Evolutionary conservation across 1,140 invertebrate genomes (phyloP).

Genomic region (Oppia nitens): DNA sequence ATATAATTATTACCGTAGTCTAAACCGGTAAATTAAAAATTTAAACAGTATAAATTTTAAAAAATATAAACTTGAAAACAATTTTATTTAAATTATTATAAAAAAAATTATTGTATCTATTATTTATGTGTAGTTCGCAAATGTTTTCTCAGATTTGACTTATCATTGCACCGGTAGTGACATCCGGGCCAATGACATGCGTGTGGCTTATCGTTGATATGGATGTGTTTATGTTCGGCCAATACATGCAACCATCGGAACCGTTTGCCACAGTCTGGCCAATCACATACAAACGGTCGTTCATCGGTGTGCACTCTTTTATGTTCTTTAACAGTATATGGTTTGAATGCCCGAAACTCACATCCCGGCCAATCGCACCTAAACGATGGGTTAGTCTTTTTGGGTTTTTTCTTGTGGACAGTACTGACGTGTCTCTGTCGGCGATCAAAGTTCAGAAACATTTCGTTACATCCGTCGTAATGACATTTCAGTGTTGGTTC

Average conservation of each 20-base stretch:
- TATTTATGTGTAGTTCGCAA: too few relatives aligned
- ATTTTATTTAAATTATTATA: too few relatives aligned
- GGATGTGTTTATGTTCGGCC: neutral
- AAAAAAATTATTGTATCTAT: too few relatives aligned
- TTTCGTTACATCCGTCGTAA: neutral
- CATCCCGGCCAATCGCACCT: slow-evolving; percentile 11
- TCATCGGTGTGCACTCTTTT: neutral
- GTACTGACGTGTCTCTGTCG: neutral
- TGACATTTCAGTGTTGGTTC: slow-evolving; percentile 1
- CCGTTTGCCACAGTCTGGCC: slow-evolving; percentile 9
- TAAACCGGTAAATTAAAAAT: too few relatives aligned
- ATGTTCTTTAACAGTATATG: slow-evolving; percentile 3
- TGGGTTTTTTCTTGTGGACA: slow-evolving; percentile 4
- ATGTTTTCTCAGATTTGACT: slow-evolving; percentile 8
- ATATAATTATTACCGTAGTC: too few relatives aligned
- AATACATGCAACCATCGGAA: neutral
- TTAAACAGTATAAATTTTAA: too few relatives aligned
- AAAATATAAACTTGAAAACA: too few relatives aligned
- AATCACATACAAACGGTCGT: neutral
- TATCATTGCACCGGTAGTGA: slow-evolving; percentile 8
- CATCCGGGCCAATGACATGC: slow-evolving; percentile 7
- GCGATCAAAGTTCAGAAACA: too few relatives aligned
- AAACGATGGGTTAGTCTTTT: neutral
- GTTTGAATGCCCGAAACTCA: neutral
- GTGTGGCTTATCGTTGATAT: slow-evolving; percentile 4